Evolutionary conservation across 2,113 vertebrate species (phyloP).

Genomic region (Eira barbara): DNA sequence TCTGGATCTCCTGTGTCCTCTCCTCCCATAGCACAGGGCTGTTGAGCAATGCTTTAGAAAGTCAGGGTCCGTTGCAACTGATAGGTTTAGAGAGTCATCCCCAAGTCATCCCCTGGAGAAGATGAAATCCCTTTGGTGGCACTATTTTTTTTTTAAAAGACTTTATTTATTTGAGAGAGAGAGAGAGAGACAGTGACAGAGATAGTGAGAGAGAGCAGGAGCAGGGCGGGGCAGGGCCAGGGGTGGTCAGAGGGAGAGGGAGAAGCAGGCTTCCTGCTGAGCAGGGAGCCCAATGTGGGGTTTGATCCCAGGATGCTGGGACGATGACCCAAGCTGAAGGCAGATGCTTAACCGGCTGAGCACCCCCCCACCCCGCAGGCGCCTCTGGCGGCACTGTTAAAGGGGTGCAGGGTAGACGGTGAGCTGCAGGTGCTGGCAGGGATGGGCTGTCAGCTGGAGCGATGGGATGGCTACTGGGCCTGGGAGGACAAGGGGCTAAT

Average conservation of each 20-base stretch:
- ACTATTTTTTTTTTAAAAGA: background rate
- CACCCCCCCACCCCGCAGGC: too few relatives aligned
- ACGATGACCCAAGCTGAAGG: too few relatives aligned
- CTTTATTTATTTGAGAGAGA: too few relatives aligned
- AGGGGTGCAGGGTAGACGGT: background rate
- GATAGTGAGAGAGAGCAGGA: too few relatives aligned
- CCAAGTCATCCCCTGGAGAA: background rate
- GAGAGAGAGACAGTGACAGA: too few relatives aligned
- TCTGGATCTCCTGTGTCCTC: background rate
- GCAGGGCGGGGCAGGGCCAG: too few relatives aligned
- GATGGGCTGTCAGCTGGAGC: background rate
- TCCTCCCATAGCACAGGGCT: background rate
- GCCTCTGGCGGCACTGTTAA: background rate
- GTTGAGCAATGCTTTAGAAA: background rate
- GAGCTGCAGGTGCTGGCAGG: background rate
- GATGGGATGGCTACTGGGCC: background rate
- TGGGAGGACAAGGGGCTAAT: background rate
- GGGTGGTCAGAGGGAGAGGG: too few relatives aligned
- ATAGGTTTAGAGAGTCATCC: background rate
- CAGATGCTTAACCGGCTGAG: too few relatives aligned
- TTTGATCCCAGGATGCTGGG: too few relatives aligned
- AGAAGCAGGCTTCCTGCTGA: too few relatives aligned
- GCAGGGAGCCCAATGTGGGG: too few relatives aligned
- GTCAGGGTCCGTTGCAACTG: background rate
- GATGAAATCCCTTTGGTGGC: background rate